phyloP scores from a whole-genome alignment of 2,113 vertebrate species.

The Rhegmatorhina hoffmannsi region DNA sequence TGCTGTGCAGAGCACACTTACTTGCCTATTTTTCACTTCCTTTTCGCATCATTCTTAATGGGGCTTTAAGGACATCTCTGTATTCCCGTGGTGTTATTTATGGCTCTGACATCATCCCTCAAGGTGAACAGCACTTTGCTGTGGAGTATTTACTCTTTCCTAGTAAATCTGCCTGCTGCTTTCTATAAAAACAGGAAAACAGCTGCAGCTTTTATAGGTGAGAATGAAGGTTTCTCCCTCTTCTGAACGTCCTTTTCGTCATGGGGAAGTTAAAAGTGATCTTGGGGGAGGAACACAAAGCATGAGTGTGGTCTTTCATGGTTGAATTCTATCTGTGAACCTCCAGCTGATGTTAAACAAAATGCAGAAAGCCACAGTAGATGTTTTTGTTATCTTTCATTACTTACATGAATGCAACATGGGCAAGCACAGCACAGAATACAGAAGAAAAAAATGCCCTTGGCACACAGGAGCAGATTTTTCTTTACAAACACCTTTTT shows the following conservation, averaged over 20 bases:
- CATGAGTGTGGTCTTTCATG: conserved; percentile 6
- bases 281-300: conserved; percentile 5
- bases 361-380: not conserved
- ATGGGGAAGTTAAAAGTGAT: not conserved
- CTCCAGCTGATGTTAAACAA: not conserved
- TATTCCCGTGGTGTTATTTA: conserved; percentile 31
- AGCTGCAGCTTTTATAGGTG: conserved; percentile 68
- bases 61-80: conserved; percentile 28
- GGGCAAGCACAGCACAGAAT: not conserved
- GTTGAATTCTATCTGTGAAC: not conserved
- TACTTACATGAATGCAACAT: not conserved
- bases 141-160: conserved; percentile 7
- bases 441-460: not conserved
- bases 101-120: conserved; percentile 60
- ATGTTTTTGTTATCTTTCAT: not conserved
- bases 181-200: conserved; percentile 72
- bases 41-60: conserved; percentile 43
- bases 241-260: not conserved
- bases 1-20: not conserved
- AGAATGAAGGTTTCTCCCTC: conserved; percentile 33
- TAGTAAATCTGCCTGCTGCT: conserved; percentile 49
- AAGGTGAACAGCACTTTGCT: conserved; percentile 52
- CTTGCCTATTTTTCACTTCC: conserved; percentile 32
- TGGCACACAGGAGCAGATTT: not conserved
- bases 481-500: not conserved